Evolutionary conservation across 2,113 vertebrate species (phyloP).

Genomic region (Colossoma macropomum): DNA sequence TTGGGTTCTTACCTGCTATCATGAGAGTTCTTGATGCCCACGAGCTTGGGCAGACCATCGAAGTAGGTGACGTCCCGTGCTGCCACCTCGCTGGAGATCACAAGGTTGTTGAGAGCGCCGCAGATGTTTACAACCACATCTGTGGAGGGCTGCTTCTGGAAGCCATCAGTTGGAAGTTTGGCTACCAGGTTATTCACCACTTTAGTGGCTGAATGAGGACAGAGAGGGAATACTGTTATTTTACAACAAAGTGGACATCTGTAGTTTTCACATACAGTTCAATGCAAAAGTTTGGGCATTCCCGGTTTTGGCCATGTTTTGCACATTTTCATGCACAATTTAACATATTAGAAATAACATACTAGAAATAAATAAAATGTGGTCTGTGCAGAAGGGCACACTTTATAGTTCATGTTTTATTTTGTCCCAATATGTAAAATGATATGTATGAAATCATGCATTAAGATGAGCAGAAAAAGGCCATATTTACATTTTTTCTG

Average conservation of each 20-base stretch:
- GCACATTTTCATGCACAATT: too few species aligned
- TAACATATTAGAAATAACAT: too few species aligned
- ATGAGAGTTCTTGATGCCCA: slow-evolving; percentile 80
- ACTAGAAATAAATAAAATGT: too few species aligned
- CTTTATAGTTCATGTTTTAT: too few species aligned
- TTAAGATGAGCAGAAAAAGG: too few species aligned
- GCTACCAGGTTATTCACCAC: slow-evolving; percentile 80
- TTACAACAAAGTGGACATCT: background rate
- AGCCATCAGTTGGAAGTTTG: slow-evolving; percentile 74
- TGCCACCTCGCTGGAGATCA: slow-evolving; percentile 79
- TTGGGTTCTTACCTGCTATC: slow-evolving; percentile 75
- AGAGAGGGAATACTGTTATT: background rate
- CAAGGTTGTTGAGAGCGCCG: slow-evolving; percentile 84
- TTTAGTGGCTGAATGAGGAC: slow-evolving; percentile 77
- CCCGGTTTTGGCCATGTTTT: too few species aligned
- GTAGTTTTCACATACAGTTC: background rate
- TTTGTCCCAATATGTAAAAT: too few species aligned
- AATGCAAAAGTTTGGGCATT: too few species aligned
- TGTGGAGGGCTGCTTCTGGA: slow-evolving; percentile 68
- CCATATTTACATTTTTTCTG: too few species aligned
- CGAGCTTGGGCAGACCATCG: slow-evolving; percentile 81
- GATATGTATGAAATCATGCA: too few species aligned
- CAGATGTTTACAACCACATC: slow-evolving; percentile 84
- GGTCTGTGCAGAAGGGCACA: too few species aligned
- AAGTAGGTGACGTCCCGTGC: slow-evolving; percentile 83